Evolutionary conservation across 2,888 invertebrate species (phyloP), one percentile per base, ranked within the genome.

Genomic region (Tenthredo notha): DNA sequence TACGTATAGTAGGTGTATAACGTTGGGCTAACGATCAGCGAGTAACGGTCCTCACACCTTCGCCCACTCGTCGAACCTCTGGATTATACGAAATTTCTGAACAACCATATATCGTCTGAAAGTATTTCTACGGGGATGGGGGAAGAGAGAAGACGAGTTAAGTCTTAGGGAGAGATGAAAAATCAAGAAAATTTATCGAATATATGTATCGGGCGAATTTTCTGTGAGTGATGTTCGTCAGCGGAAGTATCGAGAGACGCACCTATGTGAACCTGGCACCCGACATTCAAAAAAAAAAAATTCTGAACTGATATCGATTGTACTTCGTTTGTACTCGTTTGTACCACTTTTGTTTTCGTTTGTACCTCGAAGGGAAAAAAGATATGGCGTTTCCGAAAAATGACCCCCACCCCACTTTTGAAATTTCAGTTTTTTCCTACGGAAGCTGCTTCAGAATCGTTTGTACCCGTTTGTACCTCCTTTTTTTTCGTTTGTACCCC

Each of bases 1-100:
- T 25, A 10, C 9, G 4, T 61, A 25, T 25, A 9, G 25, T 21
- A 18, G n/a, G 61, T 61, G 10, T 61, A 25, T 67, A 67, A 67
- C 33, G 6, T 29, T 33, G 67, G 67, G 6, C 67, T 67, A 67
- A 67, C 74, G 74, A 74, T 74, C 74, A 43, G 21, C 21, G 40
- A 43, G 74, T 74, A 74, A 74, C 74, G 74, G 74, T 70, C 33
- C 37, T 37, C 33, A 5, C 67, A 29, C 25, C 25, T 33, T 67
- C 67, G 67, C 67, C 67, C 67, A 67, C 67, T 67, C 67, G 33
- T 33, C 33, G 33, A 15, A 29, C 61, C 21, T 25, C 61, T 25
- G 61, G 61, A 3, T 25, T 21, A 61, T 61, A 25, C 21, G 25
- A 9, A 10, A 61, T 12, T 10, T 12, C 21, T 4, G 12, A 10